A percentile compares a stretch with the other conserved stretches of the same genome.
phyloP scores from a whole-genome alignment of 2,888 invertebrate genomes.

The Drosophila setosimentum region DNA sequence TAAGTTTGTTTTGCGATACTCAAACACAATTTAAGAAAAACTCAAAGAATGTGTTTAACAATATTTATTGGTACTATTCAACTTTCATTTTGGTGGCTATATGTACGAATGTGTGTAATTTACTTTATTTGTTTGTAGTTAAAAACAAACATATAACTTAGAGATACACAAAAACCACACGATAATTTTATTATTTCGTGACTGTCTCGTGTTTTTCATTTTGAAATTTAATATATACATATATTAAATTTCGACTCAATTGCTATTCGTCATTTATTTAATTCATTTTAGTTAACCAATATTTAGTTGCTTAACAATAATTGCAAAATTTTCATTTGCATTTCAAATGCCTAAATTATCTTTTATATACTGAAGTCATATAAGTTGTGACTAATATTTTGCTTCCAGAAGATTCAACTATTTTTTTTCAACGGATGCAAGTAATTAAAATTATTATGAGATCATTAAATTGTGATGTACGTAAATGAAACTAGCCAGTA shows the following conservation, averaged over 20 bases:
- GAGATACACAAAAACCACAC: neutral
- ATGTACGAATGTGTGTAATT: neutral
- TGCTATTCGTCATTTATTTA: neutral
- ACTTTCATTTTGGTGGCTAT: neutral
- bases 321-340: neutral
- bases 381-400: neutral
- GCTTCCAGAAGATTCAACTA: neutral
- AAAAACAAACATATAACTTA: neutral
- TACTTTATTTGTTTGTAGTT: neutral
- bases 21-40: neutral
- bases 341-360: neutral
- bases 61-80: neutral
- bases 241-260: neutral
- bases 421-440: neutral
- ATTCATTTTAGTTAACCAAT: accelerated
- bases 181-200: neutral
- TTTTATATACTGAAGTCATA: neutral
- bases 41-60: neutral
- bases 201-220: neutral
- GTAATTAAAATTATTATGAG: neutral
- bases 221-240: neutral
- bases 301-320: neutral
- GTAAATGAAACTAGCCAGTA: neutral
- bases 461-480: neutral
- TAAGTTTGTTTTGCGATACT: neutral